phyloP scores from a whole-genome alignment of 2,113 vertebrate species.

The human (Homo sapiens) region DNA sequence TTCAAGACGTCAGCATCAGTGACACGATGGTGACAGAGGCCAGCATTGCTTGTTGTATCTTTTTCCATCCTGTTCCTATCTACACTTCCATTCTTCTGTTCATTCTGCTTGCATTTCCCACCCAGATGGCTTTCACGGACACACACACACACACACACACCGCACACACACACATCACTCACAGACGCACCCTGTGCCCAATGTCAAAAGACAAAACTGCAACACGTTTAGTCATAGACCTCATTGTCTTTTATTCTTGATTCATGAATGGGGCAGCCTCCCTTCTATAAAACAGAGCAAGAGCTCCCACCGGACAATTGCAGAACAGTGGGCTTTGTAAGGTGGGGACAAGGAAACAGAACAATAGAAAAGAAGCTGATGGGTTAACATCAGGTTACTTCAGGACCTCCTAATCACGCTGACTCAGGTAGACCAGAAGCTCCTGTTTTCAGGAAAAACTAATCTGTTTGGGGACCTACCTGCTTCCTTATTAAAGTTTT shows the following conservation, averaged over 20 bases:
- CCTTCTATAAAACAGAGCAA: neutral
- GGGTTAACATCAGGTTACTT: neutral
- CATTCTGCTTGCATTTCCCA: too few relatives aligned
- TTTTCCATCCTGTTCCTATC: too few relatives aligned
- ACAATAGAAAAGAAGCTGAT: neutral
- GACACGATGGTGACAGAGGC: neutral
- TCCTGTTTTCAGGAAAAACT: neutral
- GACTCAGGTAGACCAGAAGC: neutral
- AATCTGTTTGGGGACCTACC: neutral
- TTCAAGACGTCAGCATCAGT: rapidly evolving
- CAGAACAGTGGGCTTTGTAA: neutral
- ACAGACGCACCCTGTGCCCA: too few relatives aligned
- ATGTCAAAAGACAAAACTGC: too few relatives aligned
- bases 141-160: too few relatives aligned
- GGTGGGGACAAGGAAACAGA: neutral
- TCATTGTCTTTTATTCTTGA: too few relatives aligned
- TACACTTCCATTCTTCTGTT: too few relatives aligned
- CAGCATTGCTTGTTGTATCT: neutral
- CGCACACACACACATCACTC: too few relatives aligned
- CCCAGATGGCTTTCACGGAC: too few relatives aligned
- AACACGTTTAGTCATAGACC: too few relatives aligned
- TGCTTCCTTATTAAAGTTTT: neutral
- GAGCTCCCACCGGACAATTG: neutral
- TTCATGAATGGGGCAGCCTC: too few relatives aligned
- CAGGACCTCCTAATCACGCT: neutral